A percentile compares a stretch with the other conserved stretches of the same genome.
phyloP scores from a whole-genome alignment of 2,888 invertebrate species.

The Ptychoptera albimana region DNA sequence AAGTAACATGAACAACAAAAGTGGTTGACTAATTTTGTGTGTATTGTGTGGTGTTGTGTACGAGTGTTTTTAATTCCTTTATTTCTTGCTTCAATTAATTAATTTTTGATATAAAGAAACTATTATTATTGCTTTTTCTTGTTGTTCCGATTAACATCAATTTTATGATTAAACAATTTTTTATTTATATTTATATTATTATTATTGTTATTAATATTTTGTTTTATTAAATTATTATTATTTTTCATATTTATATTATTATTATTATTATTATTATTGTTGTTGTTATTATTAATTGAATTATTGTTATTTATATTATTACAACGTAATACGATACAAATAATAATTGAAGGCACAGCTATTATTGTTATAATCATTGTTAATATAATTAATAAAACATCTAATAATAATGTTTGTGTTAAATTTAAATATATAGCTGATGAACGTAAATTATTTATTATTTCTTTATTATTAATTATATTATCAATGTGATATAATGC shows the following conservation, averaged over 20 bases:
- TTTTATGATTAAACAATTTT: neutral
- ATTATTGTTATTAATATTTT: neutral
- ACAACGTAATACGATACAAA: slow-evolving; percentile 22
- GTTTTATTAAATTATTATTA: neutral
- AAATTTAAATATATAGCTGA: slow-evolving; percentile 23
- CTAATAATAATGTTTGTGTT: slow-evolving; percentile 22
- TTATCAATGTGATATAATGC: slow-evolving; percentile 25
- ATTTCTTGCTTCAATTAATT: too few species aligned
- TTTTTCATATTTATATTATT: neutral
- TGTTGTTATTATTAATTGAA: neutral
- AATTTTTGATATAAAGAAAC: too few species aligned
- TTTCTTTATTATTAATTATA: slow-evolving; percentile 21
- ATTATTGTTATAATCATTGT: slow-evolving; percentile 21
- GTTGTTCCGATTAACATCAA: too few species aligned
- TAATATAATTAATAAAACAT: slow-evolving; percentile 24
- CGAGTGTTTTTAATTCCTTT: too few species aligned
- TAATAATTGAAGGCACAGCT: slow-evolving; percentile 24
- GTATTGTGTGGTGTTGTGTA: too few species aligned
- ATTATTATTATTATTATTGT: neutral
- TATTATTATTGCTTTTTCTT: too few species aligned
- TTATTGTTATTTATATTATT: slow-evolving; percentile 5
- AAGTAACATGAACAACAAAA: too few species aligned
- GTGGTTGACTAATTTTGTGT: too few species aligned
- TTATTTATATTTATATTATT: neutral
- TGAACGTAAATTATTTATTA: slow-evolving; percentile 22